Base-by-base conservation (phyloP, 2,113 vertebrate species). In the Elephas maximus region DNA sequence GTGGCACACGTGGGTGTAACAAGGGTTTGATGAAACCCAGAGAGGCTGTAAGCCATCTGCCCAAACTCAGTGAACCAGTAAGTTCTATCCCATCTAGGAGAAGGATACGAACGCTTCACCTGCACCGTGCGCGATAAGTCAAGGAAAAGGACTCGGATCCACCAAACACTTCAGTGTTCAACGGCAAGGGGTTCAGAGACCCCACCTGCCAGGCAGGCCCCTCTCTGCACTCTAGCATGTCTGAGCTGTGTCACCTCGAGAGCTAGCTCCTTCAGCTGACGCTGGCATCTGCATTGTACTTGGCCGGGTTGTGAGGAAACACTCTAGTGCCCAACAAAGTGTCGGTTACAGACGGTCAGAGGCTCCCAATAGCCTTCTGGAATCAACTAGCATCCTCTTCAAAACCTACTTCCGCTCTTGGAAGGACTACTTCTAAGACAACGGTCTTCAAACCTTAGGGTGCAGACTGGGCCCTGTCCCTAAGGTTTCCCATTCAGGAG, bases 361-460 rank as follows among this genome's bases (percentile, higher is more conserved):
- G 14, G 28, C 8, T 11, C 57, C 73, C 10, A 4, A 48, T 4
- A 44, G 51, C 28, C 51, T 28, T 21, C 26, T 12, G 45, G 33
- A 17, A 26, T 30, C 33, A 26, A 18, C 24, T 20, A 74, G 78
- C 20, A 65, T 28, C 69, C 26, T 9, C 37, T 57, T 57, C 53
- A 57, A 57, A 57, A 41, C 41, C 79, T 1, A 8, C 71, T n/a
- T 8, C 30, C 37, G 44, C 37, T 26, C 21, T 33, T 1, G 1
- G 28, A 94, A 73, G 83, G 63, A 74, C 11, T 1, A 21, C 37
- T 63, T 45, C 71, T 15, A 18, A 23, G 33, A 8, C 30, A 5
- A 8, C 1, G 5, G n/a, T 44, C 30, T 33, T 28, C 28, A 53
- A 0, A 15, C 2, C 3, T 21, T 28, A 5, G 44, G 0, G 15